Percentiles rank a stretch among this genome's conserved stretches.
These are phyloP conservation scores for Elephas maximus DNA, from an alignment of 2,113 vertebrate species.

Conservation along the genomic window DNA sequence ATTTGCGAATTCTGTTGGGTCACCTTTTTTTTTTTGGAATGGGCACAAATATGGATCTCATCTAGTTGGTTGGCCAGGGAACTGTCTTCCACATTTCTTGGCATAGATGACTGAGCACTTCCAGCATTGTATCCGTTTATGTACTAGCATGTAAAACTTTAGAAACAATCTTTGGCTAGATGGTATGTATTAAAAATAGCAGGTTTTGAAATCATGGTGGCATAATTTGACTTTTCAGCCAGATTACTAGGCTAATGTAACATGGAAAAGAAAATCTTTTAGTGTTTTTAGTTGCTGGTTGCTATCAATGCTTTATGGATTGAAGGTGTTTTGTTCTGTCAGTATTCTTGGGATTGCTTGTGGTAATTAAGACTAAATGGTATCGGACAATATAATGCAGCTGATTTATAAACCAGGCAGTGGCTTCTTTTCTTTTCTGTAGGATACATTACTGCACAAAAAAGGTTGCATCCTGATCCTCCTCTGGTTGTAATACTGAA, in stretches of 20 bases:
- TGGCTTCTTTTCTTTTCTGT: not conserved
- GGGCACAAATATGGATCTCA: too few species aligned
- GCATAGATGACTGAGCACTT: too few species aligned
- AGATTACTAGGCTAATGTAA: not conserved
- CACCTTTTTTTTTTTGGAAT: too few species aligned
- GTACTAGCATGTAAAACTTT: slow-evolving; percentile 71
- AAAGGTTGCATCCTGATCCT: not conserved
- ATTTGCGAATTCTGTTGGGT: too few species aligned
- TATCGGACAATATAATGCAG: not conserved
- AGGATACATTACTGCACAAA: not conserved
- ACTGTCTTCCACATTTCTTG: too few species aligned
- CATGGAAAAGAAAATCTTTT: slow-evolving; percentile 31
- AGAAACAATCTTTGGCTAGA: slow-evolving; percentile 77
- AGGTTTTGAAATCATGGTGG: slow-evolving; percentile 63
- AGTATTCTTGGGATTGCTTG: not conserved
- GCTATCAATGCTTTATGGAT: slow-evolving; percentile 28
- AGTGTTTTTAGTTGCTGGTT: not conserved
- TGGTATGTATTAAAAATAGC: slow-evolving; percentile 74
- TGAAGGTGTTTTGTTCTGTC: slow-evolving; percentile 35
- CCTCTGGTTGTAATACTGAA: not conserved
- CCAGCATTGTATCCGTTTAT: too few species aligned
- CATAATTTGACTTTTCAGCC: slow-evolving; percentile 69
- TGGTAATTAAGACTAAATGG: slow-evolving; percentile 6
- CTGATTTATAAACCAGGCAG: not conserved
- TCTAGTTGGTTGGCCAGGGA: too few species aligned